Percentiles rank a stretch among this genome's conserved stretches.
Evolutionary conservation across 2,797 vertebrate species (phyloP).

Genomic region (Mormyrus proboscirostris): DNA sequence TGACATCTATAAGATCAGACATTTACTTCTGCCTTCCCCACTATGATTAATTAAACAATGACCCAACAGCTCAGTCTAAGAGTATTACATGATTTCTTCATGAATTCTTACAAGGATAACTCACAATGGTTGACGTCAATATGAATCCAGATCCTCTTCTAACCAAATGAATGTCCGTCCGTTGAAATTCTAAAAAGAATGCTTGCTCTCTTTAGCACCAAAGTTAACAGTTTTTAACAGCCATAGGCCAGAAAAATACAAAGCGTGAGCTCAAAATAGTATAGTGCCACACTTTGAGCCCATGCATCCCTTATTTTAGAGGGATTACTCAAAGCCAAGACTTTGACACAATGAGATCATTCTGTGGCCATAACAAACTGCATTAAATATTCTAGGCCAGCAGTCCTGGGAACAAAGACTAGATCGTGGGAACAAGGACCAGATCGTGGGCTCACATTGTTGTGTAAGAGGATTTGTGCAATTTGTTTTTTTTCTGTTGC

Average conservation of each 20-base stretch:
- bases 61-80: conserved; percentile 12
- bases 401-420: conserved; percentile 44
- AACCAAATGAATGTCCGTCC: not conserved
- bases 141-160: not conserved
- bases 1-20: conserved; percentile 53
- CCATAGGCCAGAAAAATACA: not conserved
- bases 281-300: conserved; percentile 32
- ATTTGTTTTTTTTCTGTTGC: conserved; percentile 19
- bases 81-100: not conserved
- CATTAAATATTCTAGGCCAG: conserved; percentile 68
- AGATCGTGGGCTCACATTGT: conserved; percentile 28
- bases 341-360: conserved; percentile 76
- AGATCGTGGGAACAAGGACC: conserved; percentile 39
- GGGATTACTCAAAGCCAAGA: conserved; percentile 68
- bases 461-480: conserved; percentile 24
- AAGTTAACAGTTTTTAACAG: conserved; percentile 13
- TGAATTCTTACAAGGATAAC: not conserved
- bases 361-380: conserved; percentile 58
- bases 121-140: conserved; percentile 18
- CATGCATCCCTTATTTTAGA: conserved; percentile 54
- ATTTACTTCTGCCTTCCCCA: conserved; percentile 24
- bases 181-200: not conserved
- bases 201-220: not conserved
- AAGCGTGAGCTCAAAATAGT: conserved; percentile 33
- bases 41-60: conserved; percentile 19